Evolutionary conservation across 2,113 vertebrate species (phyloP).

Genomic region (Rallus limicola): DNA sequence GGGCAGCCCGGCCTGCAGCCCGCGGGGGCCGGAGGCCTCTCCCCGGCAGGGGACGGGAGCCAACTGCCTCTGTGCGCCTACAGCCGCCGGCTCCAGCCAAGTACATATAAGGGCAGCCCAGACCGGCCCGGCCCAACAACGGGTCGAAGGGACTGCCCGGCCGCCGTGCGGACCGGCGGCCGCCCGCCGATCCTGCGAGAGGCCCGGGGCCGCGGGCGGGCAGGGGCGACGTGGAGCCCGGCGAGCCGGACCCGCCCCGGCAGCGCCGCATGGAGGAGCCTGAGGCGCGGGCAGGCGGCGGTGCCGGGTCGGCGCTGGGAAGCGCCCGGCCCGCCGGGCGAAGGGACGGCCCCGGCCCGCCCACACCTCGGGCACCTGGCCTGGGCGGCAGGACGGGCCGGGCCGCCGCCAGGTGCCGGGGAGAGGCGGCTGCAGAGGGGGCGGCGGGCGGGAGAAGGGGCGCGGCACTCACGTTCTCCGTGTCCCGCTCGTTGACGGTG

Average conservation of each 20-base stretch:
- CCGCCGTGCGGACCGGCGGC: not conserved
- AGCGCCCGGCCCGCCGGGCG: not conserved
- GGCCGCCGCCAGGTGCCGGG: not conserved
- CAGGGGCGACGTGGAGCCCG: not conserved
- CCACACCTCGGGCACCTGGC: not conserved
- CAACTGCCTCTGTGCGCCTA: not conserved
- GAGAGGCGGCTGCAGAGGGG: not conserved
- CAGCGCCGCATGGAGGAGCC: not conserved
- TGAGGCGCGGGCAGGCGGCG: not conserved
- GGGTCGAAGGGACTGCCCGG: not conserved
- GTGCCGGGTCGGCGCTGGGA: not conserved
- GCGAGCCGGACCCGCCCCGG: not conserved
- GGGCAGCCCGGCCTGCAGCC: not conserved
- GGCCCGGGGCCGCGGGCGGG: not conserved
- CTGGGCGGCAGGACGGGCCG: not conserved
- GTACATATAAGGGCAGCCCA: constrained; percentile 8
- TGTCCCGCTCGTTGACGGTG: constrained; percentile 93
- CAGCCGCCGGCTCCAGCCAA: not conserved
- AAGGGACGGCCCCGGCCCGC: not conserved
- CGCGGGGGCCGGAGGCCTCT: not conserved
- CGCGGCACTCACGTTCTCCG: constrained; percentile 87
- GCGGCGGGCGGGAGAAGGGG: too few species aligned
- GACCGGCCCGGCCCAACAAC: not conserved
- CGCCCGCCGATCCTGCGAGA: not conserved
- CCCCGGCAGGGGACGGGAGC: not conserved